Evolutionary conservation across 1,140 invertebrate genomes (phyloP), one percentile per base, ranked within the genome.

Genomic region (Cydia splendana): DNA sequence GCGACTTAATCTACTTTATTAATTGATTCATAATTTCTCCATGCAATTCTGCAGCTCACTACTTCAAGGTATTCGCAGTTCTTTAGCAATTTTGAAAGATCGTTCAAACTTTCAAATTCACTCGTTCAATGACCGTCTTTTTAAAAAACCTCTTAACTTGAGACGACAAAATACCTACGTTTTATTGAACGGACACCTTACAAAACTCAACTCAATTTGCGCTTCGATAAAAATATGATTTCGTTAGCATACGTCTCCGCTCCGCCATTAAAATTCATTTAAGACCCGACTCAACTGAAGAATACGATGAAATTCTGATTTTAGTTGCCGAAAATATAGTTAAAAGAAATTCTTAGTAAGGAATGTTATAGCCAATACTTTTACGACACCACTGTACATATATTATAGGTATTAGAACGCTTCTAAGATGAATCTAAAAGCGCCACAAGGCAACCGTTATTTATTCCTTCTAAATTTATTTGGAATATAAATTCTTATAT

Each of bases 141-240:
- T 51, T 4, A 51, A 13, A 51, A 51, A 51, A 1, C 45, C 45
- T 48, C 5, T 51, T 51, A 51, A 51, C 48, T 51, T 51, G 48
- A 15, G n/a, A n/a, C 48, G 48, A 4, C 48, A n/a, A 51, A 51
- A 51, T 6, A 15, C 4, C 0, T 24, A 13, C 13, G n/a, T 51
- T 51, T 51, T n/a, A n/a, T 51, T 5, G 4, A 51, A n/a, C 15
- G 48, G 38, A 42, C 9, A 51, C n/a, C n/a, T 57, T 57, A 57
- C 53, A 18, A 57, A 57, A 18, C n/a, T n/a, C 5, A n/a, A 57
- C n/a, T 57, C 53, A 57, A 57, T 57, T 57, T 57, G 5, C 53
- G 15, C 53, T 57, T 18, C n/a, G n/a, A 57, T 57, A 57, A 57
- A 57, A 57, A 57, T 57, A 48, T 53, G 51, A 53, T 57, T 57